These are phyloP conservation scores for Plebejus anna DNA, from an alignment of 2,888 invertebrate genomes.

Conservation along the genomic window DNA sequence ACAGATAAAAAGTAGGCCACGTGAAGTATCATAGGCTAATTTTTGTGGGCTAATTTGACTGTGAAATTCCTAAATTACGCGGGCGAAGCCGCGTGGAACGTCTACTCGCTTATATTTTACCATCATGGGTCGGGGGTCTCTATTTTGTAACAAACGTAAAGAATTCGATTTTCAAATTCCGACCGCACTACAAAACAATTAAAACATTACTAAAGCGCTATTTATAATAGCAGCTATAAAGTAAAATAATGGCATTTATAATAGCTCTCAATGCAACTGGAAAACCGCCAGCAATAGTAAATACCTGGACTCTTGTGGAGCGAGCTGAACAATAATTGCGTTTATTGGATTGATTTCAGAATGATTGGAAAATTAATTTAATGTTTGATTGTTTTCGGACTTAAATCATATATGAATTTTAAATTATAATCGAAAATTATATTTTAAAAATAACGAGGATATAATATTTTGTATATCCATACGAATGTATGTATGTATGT, in stretches of 20 bases:
- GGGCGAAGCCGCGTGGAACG: no score
- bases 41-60: no score
- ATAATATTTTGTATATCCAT: neutral
- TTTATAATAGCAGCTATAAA: neutral
- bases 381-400: neutral
- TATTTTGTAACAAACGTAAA: no score
- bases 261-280: neutral
- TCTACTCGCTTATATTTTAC: no score
- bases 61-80: no score
- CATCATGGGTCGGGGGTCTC: no score
- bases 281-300: slow-evolving; percentile 13
- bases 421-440: neutral
- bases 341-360: neutral
- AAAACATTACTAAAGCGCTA: neutral
- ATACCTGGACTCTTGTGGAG: slow-evolving; percentile 1
- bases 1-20: no score
- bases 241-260: neutral
- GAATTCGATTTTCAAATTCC: neutral
- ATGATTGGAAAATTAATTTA: neutral
- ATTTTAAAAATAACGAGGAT: neutral
- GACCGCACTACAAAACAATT: neutral
- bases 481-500: no score
- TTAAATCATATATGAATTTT: neutral
- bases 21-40: no score
- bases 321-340: neutral